Percentiles rank a stretch among this genome's conserved stretches.
phyloP scores from a whole-genome alignment of 2,797 vertebrate genomes.

The Anguilla anguilla region DNA sequence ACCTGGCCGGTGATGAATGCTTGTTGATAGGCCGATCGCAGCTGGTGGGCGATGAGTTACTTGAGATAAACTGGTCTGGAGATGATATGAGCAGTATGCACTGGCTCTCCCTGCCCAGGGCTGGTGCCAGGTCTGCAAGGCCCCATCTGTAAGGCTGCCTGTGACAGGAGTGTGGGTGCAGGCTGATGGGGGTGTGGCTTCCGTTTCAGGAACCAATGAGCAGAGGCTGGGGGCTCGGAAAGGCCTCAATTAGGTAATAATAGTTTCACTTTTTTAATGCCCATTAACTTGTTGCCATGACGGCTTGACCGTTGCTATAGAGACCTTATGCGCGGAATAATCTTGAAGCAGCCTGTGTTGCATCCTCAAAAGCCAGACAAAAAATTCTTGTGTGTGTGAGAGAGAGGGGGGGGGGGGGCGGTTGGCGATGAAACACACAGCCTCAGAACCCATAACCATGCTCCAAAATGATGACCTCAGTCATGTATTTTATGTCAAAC shows the following conservation, averaged over 20 bases:
- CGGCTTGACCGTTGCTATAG: constrained; percentile 40
- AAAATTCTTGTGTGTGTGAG: constrained; percentile 15
- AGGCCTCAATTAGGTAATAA: constrained; percentile 34
- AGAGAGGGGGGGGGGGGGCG: not conserved
- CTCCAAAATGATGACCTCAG: not conserved
- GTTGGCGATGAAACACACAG: not conserved
- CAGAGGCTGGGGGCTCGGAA: not conserved
- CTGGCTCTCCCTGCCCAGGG: not conserved
- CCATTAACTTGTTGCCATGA: constrained; percentile 45
- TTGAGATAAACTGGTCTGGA: not conserved
- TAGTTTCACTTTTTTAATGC: constrained; percentile 39
- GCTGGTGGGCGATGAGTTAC: not conserved
- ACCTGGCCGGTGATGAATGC: not conserved
- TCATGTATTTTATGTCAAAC: not conserved
- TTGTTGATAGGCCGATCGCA: not conserved
- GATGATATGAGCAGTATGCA: not conserved
- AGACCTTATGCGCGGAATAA: constrained; percentile 23
- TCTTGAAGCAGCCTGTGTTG: not conserved
- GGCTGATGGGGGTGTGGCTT: not conserved
- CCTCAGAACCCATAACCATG: not conserved
- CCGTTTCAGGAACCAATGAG: not conserved
- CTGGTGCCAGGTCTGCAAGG: not conserved
- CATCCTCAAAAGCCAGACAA: not conserved
- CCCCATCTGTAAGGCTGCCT: not conserved
- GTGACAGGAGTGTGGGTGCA: not conserved